Percentiles rank a stretch among this genome's conserved stretches.
Conservation (phyloP, 2,113 vertebrate species). For the Thunnus maccoyii region DNA sequence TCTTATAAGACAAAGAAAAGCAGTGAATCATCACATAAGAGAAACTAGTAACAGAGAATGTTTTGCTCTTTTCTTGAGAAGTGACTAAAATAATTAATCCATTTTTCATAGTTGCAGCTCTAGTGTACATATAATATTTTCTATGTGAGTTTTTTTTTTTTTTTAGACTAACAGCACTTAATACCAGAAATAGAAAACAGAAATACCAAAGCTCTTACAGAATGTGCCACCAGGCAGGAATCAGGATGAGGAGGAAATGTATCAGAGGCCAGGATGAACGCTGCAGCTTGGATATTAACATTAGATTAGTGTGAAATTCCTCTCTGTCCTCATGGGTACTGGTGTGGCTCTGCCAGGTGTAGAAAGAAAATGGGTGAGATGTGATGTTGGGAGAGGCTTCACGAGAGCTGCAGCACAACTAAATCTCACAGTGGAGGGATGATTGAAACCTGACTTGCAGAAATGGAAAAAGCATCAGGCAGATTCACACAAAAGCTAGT, state of each 20-base stretch:
- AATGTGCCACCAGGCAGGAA: background rate
- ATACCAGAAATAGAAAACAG: background rate
- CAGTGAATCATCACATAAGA: background rate
- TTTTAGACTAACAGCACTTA: background rate
- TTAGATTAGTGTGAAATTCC: constrained; percentile 57
- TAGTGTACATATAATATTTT: background rate
- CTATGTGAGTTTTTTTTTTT: background rate
- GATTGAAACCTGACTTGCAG: background rate
- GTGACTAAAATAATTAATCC: too few relatives aligned
- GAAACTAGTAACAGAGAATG: too few relatives aligned
- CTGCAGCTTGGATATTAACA: constrained; percentile 28
- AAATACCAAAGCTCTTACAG: background rate
- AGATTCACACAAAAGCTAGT: too few relatives aligned
- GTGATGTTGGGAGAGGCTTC: background rate
- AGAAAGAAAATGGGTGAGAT: constrained; percentile 26
- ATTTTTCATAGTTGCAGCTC: too few relatives aligned
- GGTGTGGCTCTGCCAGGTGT: constrained; percentile 39
- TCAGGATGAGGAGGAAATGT: constrained; percentile 40
- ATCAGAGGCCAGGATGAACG: constrained; percentile 11
- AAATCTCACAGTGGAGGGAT: background rate
- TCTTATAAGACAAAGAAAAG: background rate
- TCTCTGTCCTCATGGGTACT: constrained; percentile 5
- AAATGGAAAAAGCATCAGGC: background rate
- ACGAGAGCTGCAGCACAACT: background rate
- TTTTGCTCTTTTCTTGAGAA: too few relatives aligned